Conservation (phyloP, 2,797 vertebrate species). For the Danionella dracula region DNA sequence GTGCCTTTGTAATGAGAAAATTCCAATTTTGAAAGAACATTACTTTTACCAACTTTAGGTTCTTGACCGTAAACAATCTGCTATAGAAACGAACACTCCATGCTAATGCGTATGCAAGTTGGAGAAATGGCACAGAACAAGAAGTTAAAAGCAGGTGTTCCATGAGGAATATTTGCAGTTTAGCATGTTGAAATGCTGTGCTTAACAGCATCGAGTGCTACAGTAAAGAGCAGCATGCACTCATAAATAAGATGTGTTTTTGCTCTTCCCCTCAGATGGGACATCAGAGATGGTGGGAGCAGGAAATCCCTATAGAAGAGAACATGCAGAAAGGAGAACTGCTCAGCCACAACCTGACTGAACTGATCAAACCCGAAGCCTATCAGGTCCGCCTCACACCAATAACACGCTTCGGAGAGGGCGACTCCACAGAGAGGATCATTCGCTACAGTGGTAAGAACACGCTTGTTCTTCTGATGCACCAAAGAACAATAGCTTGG, state of each 20-base stretch:
- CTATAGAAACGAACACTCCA: too few relatives aligned
- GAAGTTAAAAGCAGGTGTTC: too few relatives aligned
- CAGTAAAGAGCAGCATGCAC: too few relatives aligned
- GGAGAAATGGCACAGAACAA: too few relatives aligned
- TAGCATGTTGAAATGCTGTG: too few relatives aligned
- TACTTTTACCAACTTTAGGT: too few relatives aligned
- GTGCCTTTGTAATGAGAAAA: neutral
- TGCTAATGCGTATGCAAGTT: too few relatives aligned
- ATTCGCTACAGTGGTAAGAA: slow-evolving; percentile 15
- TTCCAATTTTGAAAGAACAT: too few relatives aligned
- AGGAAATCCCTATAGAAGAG: slow-evolving; percentile 88
- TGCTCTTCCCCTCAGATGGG: slow-evolving; percentile 71
- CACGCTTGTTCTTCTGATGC: neutral
- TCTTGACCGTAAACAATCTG: too few relatives aligned
- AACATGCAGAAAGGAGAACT: slow-evolving; percentile 89
- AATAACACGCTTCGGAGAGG: slow-evolving; percentile 93
- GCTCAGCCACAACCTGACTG: slow-evolving; percentile 93
- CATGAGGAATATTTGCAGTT: too few relatives aligned
- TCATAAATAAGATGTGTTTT: neutral
- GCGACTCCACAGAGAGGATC: slow-evolving; percentile 82
- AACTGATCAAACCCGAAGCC: slow-evolving; percentile 92
- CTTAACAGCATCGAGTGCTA: too few relatives aligned
- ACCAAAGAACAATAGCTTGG: neutral
- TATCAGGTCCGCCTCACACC: slow-evolving; percentile 94
- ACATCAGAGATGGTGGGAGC: slow-evolving; percentile 95